Conservation (phyloP, 2,888 invertebrate species). For the Caenorhabditis sp. region DNA sequence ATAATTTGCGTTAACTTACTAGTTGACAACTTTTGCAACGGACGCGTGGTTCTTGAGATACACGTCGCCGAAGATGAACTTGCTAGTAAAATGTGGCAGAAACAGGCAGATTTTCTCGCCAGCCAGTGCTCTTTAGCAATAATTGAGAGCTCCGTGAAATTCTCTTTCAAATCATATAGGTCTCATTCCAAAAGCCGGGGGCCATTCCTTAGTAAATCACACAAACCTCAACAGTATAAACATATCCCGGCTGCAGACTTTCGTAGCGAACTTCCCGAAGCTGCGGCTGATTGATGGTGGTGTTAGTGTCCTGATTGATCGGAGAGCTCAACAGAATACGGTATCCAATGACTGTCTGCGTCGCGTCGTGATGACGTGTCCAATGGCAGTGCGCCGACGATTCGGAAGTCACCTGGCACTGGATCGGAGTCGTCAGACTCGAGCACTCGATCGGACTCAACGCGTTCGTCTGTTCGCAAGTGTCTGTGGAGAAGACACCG, state of each 20-base stretch:
- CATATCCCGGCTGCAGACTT: constrained; percentile 53
- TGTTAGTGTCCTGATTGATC: constrained; percentile 56
- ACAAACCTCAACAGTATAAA: constrained; percentile 64
- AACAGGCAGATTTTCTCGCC: no score
- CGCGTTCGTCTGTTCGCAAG: constrained; percentile 65
- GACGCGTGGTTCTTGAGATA: no score
- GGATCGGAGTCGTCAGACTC: constrained; percentile 55
- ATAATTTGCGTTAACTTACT: no score
- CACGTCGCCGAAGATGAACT: no score
- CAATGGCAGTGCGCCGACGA: constrained; percentile 55
- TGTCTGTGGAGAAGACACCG: constrained; percentile 64
- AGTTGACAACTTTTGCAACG: no score
- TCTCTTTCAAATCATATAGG: no score
- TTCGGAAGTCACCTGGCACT: constrained; percentile 54
- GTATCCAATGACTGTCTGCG: constrained; percentile 64
- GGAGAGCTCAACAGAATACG: constrained; percentile 61
- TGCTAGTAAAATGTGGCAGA: no score
- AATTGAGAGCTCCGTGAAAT: no score
- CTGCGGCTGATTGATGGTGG: constrained; percentile 66
- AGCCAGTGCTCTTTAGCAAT: no score
- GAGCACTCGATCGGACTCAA: constrained; percentile 61
- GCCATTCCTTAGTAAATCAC: no score
- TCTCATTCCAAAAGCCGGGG: no score
- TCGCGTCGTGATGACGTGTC: constrained; percentile 53
- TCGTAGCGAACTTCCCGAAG: constrained; percentile 58